Evolutionary conservation across 2,113 vertebrate species (phyloP).

Genomic region (Sinocyclocheilus rhinocerous): DNA sequence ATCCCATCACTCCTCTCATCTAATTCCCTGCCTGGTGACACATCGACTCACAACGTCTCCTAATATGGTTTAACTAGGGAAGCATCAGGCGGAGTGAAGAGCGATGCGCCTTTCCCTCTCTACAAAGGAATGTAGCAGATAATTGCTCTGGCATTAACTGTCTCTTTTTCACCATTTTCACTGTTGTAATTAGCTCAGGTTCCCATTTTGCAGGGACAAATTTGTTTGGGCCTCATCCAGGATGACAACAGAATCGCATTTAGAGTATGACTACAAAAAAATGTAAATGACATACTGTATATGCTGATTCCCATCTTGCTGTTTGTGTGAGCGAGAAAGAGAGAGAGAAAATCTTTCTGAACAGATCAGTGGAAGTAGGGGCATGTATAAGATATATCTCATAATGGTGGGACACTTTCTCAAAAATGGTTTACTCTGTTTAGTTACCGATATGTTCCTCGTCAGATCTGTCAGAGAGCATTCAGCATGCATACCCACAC

Average conservation of each 20-base stretch:
- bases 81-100: conserved; percentile 52
- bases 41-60: conserved; percentile 55
- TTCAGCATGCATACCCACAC: conserved; percentile 54
- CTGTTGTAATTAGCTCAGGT: conserved; percentile 66
- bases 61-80: conserved; percentile 60
- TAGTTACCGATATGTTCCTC: conserved; percentile 59
- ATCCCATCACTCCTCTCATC: conserved; percentile 48
- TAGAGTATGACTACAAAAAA: conserved; percentile 62
- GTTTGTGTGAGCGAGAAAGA: conserved; percentile 33
- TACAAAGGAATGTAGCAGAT: conserved; percentile 57
- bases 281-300: conserved; percentile 24
- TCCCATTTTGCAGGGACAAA: conserved; percentile 65
- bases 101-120: conserved; percentile 42
- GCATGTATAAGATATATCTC: conserved; percentile 42
- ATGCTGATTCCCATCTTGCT: conserved; percentile 8
- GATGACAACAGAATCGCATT: conserved; percentile 64
- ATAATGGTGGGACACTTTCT: conserved; percentile 47
- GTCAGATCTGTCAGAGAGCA: conserved; percentile 56
- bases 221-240: conserved; percentile 65
- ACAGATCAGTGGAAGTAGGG: conserved; percentile 23
- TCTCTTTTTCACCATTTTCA: conserved; percentile 61
- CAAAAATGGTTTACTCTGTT: conserved; percentile 53
- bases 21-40: conserved; percentile 53
- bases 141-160: conserved; percentile 63
- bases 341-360: conserved; percentile 39